phyloP scores from a whole-genome alignment of 1,140 invertebrate genomes.

The Chelonus insularis region DNA sequence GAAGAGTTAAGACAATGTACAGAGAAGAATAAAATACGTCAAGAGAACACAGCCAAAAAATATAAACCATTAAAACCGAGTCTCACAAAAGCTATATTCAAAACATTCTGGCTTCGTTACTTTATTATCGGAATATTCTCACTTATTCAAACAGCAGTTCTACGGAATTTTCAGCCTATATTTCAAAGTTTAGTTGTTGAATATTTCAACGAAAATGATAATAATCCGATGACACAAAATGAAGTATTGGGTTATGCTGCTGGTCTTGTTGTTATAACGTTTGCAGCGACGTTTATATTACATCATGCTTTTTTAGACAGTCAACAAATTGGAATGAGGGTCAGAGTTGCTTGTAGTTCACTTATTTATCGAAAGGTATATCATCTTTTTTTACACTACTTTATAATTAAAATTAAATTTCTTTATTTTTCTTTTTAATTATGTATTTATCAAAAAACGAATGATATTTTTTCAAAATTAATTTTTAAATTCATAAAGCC shows the following conservation, averaged over 20 bases:
- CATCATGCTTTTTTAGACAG: conserved; percentile 58
- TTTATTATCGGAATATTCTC: conserved; percentile 50
- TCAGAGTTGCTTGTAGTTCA: conserved; percentile 64
- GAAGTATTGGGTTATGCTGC: conserved; percentile 51
- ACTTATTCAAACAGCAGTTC: conserved; percentile 41
- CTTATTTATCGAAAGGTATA: conserved; percentile 70
- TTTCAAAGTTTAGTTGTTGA: conserved; percentile 61
- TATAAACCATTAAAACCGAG: conserved; percentile 47
- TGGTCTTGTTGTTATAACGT: conserved; percentile 43
- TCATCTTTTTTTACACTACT: too few species aligned
- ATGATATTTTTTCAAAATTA: too few species aligned
- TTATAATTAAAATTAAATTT: too few species aligned
- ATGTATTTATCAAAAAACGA: too few species aligned
- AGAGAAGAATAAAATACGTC: conserved; percentile 34
- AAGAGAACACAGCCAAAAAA: conserved; percentile 56
- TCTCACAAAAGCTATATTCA: conserved; percentile 53
- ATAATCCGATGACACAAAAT: conserved; percentile 27
- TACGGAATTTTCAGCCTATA: conserved; percentile 57
- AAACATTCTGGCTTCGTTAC: conserved; percentile 56
- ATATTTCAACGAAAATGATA: conserved; percentile 56
- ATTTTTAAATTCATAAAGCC: too few species aligned
- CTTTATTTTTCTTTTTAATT: too few species aligned
- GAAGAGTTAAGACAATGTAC: conserved; percentile 52
- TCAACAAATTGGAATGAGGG: conserved; percentile 64
- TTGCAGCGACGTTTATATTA: conserved; percentile 43